Percentiles rank a stretch among this genome's conserved stretches.
Evolutionary conservation across 2,888 invertebrate genomes (phyloP).

Genomic region (Stomorhina lunata): DNA sequence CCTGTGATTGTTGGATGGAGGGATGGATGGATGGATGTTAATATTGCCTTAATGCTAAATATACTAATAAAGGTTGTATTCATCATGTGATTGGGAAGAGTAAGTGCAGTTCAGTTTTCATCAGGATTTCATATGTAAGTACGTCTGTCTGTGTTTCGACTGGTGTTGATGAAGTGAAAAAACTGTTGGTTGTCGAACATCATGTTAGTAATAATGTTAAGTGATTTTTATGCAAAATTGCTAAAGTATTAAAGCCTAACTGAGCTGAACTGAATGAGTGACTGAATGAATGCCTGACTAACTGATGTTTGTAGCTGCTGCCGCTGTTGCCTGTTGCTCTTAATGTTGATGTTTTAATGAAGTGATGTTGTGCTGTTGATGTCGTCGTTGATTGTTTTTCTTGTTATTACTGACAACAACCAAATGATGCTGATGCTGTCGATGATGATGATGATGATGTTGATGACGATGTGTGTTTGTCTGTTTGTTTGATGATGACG

Average conservation of each 20-base stretch:
- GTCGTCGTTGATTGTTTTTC: conserved; percentile 60
- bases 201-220: conserved; percentile 64
- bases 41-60: conserved; percentile 29
- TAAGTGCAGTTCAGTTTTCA: conserved; percentile 25
- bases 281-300: not conserved
- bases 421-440: not conserved
- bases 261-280: conserved; percentile 33
- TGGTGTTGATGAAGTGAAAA: conserved; percentile 64
- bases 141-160: not conserved
- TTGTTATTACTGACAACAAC: conserved; percentile 23
- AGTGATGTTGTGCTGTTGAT: conserved; percentile 59
- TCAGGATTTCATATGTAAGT: not conserved
- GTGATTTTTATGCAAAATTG: conserved; percentile 73
- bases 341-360: conserved; percentile 65
- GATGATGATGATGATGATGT: conserved; percentile 15
- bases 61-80: conserved; percentile 43
- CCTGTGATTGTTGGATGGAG: conserved; percentile 22
- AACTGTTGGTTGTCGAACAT: conserved; percentile 61
- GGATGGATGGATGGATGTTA: too few species aligned
- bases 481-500: conserved; percentile 55
- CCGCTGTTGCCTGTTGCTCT: conserved; percentile 52
- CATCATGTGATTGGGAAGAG: not conserved
- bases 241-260: conserved; percentile 69
- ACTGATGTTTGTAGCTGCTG: conserved; percentile 17
- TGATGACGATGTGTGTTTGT: conserved; percentile 24